phyloP scores from a whole-genome alignment of 2,797 vertebrate species.

The Adelosebastes latens region DNA sequence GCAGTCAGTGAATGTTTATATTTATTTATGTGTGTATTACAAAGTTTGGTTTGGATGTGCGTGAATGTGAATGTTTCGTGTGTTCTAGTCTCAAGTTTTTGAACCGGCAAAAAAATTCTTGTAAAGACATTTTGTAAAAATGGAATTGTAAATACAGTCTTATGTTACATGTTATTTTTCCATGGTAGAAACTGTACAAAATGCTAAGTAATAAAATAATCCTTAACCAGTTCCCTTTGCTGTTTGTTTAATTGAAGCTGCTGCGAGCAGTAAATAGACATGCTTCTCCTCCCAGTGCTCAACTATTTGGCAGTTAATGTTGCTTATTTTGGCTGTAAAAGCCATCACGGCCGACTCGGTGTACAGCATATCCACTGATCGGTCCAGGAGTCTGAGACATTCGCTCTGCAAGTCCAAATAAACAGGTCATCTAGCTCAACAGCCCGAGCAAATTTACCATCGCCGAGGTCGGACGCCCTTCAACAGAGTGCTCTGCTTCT shows the following conservation, averaged over 20 bases:
- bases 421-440: constrained; percentile 73
- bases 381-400: constrained; percentile 58
- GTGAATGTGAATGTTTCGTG: constrained; percentile 80
- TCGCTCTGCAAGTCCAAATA: constrained; percentile 73
- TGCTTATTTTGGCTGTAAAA: constrained; percentile 78
- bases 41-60: constrained; percentile 85
- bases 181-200: constrained; percentile 94
- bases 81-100: constrained; percentile 80
- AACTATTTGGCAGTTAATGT: constrained; percentile 62
- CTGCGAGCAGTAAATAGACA: constrained; percentile 61
- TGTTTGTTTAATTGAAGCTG: constrained; percentile 64
- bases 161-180: constrained; percentile 89
- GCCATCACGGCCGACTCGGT: constrained; percentile 49
- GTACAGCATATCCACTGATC: constrained; percentile 65
- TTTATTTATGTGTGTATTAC: constrained; percentile 96
- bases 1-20: constrained; percentile 90
- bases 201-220: constrained; percentile 93
- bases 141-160: constrained; percentile 94
- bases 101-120: constrained; percentile 84
- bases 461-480: constrained; percentile 32
- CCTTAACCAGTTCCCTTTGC: constrained; percentile 74
- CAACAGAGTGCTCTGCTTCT: constrained; percentile 51
- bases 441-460: constrained; percentile 46
- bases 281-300: constrained; percentile 49
- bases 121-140: constrained; percentile 94